Conservation (phyloP, 2,797 vertebrate genomes). For the Lagorchestes hirsutus region DNA sequence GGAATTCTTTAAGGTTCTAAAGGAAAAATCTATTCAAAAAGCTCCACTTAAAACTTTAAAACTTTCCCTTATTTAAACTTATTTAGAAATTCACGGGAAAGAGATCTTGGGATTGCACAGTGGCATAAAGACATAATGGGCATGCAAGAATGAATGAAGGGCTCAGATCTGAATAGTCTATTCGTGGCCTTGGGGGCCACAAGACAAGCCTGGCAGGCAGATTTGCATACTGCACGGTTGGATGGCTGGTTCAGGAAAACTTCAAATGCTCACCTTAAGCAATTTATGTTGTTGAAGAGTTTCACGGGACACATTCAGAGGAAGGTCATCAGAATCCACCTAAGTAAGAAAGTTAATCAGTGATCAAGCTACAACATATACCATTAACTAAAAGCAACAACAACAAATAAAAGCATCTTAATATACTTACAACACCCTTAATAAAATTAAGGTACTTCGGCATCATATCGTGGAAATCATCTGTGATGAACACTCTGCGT, state of each 20-base stretch:
- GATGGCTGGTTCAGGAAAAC: not conserved
- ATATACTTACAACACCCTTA: conserved; percentile 96
- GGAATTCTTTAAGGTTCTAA: not conserved
- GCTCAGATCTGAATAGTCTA: not conserved
- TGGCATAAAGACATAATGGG: not conserved
- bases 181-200: not conserved
- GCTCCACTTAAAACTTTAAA: not conserved
- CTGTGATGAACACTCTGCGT: conserved; percentile 97
- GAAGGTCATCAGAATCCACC: conserved; percentile 99
- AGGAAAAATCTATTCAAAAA: not conserved
- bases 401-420: not conserved
- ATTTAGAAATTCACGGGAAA: not conserved
- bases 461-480: conserved; percentile 99
- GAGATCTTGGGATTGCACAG: not conserved
- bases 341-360: conserved; percentile 74
- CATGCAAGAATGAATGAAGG: not conserved
- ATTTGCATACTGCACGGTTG: not conserved
- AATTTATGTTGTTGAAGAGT: conserved; percentile 99
- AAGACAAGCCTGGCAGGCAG: not conserved
- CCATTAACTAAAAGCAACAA: not conserved
- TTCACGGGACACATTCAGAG: conserved; percentile 98
- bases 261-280: conserved; percentile 90
- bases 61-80: not conserved
- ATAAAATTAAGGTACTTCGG: conserved; percentile 98
- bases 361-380: not conserved